Base-by-base conservation (phyloP, 2,888 invertebrate species). In the Cylloceria caligata region DNA sequence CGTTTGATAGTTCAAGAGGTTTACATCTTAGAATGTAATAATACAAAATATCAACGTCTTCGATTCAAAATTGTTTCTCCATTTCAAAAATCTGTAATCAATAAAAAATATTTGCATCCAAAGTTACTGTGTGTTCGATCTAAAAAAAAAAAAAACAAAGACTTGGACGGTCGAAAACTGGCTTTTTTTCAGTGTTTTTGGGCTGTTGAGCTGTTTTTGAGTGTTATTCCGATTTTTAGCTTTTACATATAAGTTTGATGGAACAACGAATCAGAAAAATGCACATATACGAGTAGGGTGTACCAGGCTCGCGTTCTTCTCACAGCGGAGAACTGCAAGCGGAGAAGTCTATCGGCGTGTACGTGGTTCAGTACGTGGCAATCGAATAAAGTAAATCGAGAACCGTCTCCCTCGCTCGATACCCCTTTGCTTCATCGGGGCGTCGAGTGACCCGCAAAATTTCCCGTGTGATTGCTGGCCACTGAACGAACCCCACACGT, bases 391-490 rank as follows among this genome's bases (percentile, higher is more conserved):
- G 68, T 86, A 84, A 87, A 85, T 87, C 82, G 82, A 83, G 76
- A 80, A 49, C 34, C 81, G 39, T 62, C 62, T 67, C 75, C 55
- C 60, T 68, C 60, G 45, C 65, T 69, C 73, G 52, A 77, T 81
- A 74, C n/a, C 80, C 49, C 57, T 52, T 76, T 72, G 72, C 24
- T 55, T 67, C 71, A 65, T 27, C 67, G 69, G 27, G 60, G 76
- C 62, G 72, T 78, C 81, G 72, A 81, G 65, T 86, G 86, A 88
- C 84, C 87, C 86, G 84, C 83, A 83, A 88, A 88, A 88, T 86
- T 87, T 74, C 74, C 78, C 83, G 80, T 85, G 80, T 86, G 85
- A 88, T 86, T 88, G 83, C 79, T 62, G 67, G 57, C 45, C 62
- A 16, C 64, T 69, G 65, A 79, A 76, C 85, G 73, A 82, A 85